Evolutionary conservation across 2,888 invertebrate species (phyloP), one percentile per base, ranked within the genome.

Genomic region (Tachina fera): DNA sequence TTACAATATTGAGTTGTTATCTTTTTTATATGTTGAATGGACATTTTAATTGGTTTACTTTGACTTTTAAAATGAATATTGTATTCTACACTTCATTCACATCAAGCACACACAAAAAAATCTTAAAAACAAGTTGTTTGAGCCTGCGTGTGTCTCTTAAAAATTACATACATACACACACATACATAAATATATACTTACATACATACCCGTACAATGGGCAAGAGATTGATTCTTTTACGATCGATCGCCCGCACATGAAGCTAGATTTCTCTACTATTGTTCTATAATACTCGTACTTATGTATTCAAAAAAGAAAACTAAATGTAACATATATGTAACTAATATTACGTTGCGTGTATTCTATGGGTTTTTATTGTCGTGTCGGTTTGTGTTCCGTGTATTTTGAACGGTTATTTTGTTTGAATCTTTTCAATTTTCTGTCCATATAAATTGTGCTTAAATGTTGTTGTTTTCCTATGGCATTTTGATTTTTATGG

Each of bases 21-120:
- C 74, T 86, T 81, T 31, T 47, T 87, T 80, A 72, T 76, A 70
- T 80, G 72, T 67, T 79, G 68, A 56, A 87, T 78, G 81, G 87
- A 88, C 88, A 88, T 87, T 85, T 88, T 88, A 88, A 88, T 88
- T 88, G 88, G 85, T 87, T 68, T 84, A 87, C 78, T 86, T 84
- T 81, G 86, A 87, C 83, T 85, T 86, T 84, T 86, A 60, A 49
- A 84, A 78, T 58, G 63, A 49, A 67, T 72, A 13, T 71, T 47
- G 49, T 72, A 19, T 72, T 72, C 22, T 56, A 70, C 75, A 76
- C 82, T 82, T 82, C 56, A 75, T 82, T 82, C 56, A 75, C 39
- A 63, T 45, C 9, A 31, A 81, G 9, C 51, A 56, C 3, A 67
- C 43, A 67, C 31, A 68, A 67, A 56, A 11, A 58, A 31, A 31